Base-by-base conservation (phyloP, 2,888 invertebrate genomes). In the Mycalesis mineus region DNA sequence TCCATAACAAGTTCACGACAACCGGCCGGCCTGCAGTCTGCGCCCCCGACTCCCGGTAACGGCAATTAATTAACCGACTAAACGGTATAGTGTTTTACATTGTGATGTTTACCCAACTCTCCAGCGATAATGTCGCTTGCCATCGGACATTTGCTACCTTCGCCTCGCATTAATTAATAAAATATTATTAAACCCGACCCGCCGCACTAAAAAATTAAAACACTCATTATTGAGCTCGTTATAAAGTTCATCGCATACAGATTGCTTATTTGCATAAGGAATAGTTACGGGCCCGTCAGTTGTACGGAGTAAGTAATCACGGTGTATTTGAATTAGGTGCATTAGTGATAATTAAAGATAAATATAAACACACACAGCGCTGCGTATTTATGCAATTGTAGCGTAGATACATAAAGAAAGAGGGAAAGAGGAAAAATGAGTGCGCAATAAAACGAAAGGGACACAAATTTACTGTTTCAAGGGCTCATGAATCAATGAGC, bases 31-130 rank as follows among this genome's bases (percentile, higher is more conserved):
- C 47, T 47, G 40, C 57, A 55, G 41, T 65, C 64, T 61, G 71
- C 73, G 73, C 73, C 74, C 73, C 75, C 66, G 73, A 72, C 71
- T 80, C 79, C 78, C 81, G 78, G 82, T 80, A 79, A 78, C 77
- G 74, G 74, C 81, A 88, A 89, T 88, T 88, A 88, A 88, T 88
- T 88, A 88, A 83, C 84, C 76, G 78, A 80, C 87, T 88, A 88
- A 88, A 88, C 86, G 84, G 75, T 84, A 86, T 84, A 83, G 80
- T 84, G 88, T 87, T 88, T 82, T 84, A 88, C 84, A 87, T 84
- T 83, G 71, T 85, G 80, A 83, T 88, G 85, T 88, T 88, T 86
- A 84, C 88, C 77, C 77, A 81, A 78, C 88, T 82, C 88, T 89
- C 84, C 77, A 80, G 72, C 78, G 79, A 84, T 84, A 84, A 85